phyloP scores from a whole-genome alignment of 2,113 vertebrate species.

The Charadrius vociferus region DNA sequence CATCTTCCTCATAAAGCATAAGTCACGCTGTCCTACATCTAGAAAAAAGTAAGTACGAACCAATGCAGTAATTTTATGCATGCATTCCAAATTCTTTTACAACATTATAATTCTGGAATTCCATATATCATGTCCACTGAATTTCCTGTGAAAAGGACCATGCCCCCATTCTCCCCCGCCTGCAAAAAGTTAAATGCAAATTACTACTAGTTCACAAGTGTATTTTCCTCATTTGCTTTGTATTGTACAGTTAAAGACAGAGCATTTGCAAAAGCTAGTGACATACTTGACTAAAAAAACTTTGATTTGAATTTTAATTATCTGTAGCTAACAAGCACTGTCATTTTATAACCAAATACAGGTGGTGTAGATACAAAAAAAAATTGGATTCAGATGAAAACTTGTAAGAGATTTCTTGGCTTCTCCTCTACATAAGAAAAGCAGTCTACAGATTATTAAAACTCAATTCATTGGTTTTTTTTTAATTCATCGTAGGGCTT shows the following conservation, averaged over 20 bases:
- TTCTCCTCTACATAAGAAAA: not conserved
- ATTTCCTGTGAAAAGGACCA: not conserved
- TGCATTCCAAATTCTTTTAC: not conserved
- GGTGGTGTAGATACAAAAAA: not conserved
- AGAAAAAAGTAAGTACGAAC: not conserved
- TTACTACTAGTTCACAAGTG: not conserved
- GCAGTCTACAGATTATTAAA: not conserved
- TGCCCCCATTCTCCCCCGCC: accelerated
- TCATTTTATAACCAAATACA: not conserved
- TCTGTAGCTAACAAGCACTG: not conserved
- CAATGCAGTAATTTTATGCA: not conserved
- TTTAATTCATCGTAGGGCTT: not conserved
- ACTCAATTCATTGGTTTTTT: not conserved
- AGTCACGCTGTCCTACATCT: not conserved
- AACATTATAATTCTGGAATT: not conserved
- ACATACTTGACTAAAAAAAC: not conserved
- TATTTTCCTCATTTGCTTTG: not conserved
- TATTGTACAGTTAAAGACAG: not conserved
- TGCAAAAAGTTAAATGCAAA: not conserved
- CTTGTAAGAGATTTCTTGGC: not conserved
- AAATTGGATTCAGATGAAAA: not conserved
- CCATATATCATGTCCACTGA: not conserved
- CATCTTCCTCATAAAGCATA: not conserved
- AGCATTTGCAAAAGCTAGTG: not conserved
- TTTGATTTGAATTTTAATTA: not conserved